Evolutionary conservation across 2,797 vertebrate species (phyloP), one percentile per base, ranked within the genome.

Genomic region (Acanthopagrus latus): DNA sequence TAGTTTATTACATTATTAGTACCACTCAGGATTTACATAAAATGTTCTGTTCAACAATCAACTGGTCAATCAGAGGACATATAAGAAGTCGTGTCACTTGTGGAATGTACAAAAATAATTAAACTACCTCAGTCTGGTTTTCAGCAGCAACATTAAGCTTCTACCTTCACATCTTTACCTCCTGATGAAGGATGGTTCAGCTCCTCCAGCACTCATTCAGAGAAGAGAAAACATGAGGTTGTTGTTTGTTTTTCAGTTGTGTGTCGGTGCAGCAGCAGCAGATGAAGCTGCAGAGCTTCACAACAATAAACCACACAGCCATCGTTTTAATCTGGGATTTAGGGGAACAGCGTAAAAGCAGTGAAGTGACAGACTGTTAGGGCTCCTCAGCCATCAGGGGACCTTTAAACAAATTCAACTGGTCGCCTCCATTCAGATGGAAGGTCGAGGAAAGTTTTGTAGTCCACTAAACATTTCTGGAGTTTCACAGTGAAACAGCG

Each of bases 1-100:
- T 6, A 77, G 48, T 69, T 86, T 57, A 74, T 78, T 82, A 90
- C 84, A 80, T 82, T 54, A 59, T 80, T 78, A 83, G 76, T 72
- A 76, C 51, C 80, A 86, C 85, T 84, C 64, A 82, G 77, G 71
- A 78, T 71, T 75, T 77, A 90, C 78, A 81, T 75, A n/a, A 60
- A 80, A 23, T 71, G 70, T 78, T 67, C 66, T 78, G 58, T 78
- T 71, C n/a, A 85, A 90, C 91, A 89, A 89, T 90, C 90, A 85
- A 29, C 74, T 70, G 88, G 90, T 91, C 90, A 76, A 38, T 81
- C 69, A 73, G 65, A 67, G 51, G 25, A 79, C 25, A 16, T 16
- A 62, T 58, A 20, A 38, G 44, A 64, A 62, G 51, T 38, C 7
- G 41, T 68, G 58, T 64, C 11, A 76, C 58, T 54, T 77, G 51